Base-by-base conservation (phyloP, 2,888 invertebrate species). In the Tenodera sinensis region DNA sequence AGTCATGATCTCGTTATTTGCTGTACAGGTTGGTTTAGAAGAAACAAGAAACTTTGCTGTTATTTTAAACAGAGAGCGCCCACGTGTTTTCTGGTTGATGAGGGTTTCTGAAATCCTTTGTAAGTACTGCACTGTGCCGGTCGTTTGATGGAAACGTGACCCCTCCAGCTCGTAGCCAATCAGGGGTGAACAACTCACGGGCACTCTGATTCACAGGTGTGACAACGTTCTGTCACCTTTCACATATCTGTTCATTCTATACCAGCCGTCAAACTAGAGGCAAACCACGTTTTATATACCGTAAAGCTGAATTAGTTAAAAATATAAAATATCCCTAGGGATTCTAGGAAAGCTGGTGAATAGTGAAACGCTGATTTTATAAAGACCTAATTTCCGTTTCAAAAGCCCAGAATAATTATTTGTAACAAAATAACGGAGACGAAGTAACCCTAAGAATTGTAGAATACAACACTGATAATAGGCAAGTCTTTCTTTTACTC, bases 91-190 rank as follows among this genome's bases (percentile, higher is more conserved):
- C 54, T 71, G 25, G 54, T 25, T 71, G 54, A 71, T 20, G 54
- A 71, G 54, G 54, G 54, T 71, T 71, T 25, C 54, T 71, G 20
- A 71, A 71, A 71, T 71, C 54, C 54, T 71, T 71, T 71, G 54
- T 71, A 71, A 71, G 54, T 71, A 71, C 54, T 71, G 54, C 54
- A 71, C 54, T 71, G 54, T 15, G 54, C 25, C 54, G 87, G 87
- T 83, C 87, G 34, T 87, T 87, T 42, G 83, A 34, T 34, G 27
- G 81, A 83, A 87, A 87, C 87, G 87, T 87, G 87, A 87, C 87
- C 83, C 82, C 86, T 87, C 34, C 87, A 87, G 28, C 82, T 83
- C 87, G 28, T 87, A 42, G 34, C 34, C 87, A 87, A 82, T 87
- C 87, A 83, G 54, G 54, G 54, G 54, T 71, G 25, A 4, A 71